These are phyloP conservation scores for Paedocypris micromegethes DNA, from an alignment of 2,797 vertebrate genomes.

Conservation along the genomic window DNA sequence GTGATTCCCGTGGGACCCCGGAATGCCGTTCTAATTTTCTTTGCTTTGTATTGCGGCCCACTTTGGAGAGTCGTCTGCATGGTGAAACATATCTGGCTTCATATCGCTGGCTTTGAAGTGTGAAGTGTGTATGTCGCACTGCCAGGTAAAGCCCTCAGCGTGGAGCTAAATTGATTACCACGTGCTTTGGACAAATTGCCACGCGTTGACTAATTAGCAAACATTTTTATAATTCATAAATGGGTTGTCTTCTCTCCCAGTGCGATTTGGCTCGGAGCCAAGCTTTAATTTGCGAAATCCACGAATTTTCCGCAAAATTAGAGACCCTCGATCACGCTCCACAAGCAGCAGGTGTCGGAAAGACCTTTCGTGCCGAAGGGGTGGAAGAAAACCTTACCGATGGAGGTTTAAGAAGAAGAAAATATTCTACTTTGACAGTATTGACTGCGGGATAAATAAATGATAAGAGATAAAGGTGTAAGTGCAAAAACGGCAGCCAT, in stretches of 20 bases:
- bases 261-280: slow-evolving; percentile 37
- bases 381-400: no score
- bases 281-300: slow-evolving; percentile 40
- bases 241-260: slow-evolving; percentile 48
- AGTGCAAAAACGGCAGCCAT: no score
- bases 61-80: no score
- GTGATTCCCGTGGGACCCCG: slow-evolving; percentile 1
- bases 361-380: no score
- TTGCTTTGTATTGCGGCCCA: neutral
- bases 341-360: slow-evolving; percentile 31
- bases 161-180: slow-evolving; percentile 51
- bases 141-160: slow-evolving; percentile 44
- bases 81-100: slow-evolving; percentile 10
- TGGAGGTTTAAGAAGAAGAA: no score
- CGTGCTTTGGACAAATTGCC: slow-evolving; percentile 62
- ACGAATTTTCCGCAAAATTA: slow-evolving; percentile 5
- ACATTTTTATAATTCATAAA: slow-evolving; percentile 66
- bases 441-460: no score
- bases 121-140: slow-evolving; percentile 4
- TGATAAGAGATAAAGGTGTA: no score
- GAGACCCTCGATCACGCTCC: neutral
- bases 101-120: slow-evolving; percentile 16
- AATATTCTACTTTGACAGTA: no score
- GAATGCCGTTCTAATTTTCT: slow-evolving; percentile 4
- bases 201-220: slow-evolving; percentile 65